Base-by-base conservation (phyloP, 2,797 vertebrate genomes). In the Nyctibius grandis region DNA sequence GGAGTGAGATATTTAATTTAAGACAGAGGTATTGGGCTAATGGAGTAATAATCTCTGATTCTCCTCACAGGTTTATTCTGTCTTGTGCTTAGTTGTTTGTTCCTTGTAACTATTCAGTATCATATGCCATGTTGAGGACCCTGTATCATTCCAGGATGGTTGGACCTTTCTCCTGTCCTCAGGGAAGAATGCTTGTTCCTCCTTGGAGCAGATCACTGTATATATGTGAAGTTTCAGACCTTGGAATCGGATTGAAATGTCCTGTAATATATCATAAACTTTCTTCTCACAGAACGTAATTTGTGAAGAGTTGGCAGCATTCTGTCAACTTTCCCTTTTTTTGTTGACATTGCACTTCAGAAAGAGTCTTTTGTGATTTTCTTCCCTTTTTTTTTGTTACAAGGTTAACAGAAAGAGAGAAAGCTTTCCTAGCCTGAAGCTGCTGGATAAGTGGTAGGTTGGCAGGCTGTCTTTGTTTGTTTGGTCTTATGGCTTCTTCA, bases 401-500 rank as follows among this genome's bases (percentile, higher is more conserved):
- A 20, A 89, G 81, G 38, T 85, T 72, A 93, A 72, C 85, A 95
- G 86, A 82, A 54, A 75, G 77, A 59, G 91, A 59, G 78, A 85
- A 89, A 78, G 42, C 89, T 95, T 92, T 97, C 79, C 85, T 86
- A 94, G 92, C 86, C 94, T 76, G 93, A 87, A 97, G 92, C 88
- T 93, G 86, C 84, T 78, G 87, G 73, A 2, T 72, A 59, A 95
- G 87, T 59, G 91, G 51, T 59, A 89, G 59, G 34, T 84, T 92
- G 95, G 89, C 92, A 91, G 79, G 38, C 68, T 78, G 3, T 74
- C 72, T 95, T 47, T 93, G 72, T 89, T 93, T 95, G 69, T 73
- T 95, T 92, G 79, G 61, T 81, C 89, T 90, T 36, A 61, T 15
- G 59, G 57, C 69, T 89, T 59, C 91, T 96, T 91, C 31, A 33